These are phyloP conservation scores for Morone saxatilis DNA, from an alignment of 2,113 vertebrate species.

Conservation along the genomic window DNA sequence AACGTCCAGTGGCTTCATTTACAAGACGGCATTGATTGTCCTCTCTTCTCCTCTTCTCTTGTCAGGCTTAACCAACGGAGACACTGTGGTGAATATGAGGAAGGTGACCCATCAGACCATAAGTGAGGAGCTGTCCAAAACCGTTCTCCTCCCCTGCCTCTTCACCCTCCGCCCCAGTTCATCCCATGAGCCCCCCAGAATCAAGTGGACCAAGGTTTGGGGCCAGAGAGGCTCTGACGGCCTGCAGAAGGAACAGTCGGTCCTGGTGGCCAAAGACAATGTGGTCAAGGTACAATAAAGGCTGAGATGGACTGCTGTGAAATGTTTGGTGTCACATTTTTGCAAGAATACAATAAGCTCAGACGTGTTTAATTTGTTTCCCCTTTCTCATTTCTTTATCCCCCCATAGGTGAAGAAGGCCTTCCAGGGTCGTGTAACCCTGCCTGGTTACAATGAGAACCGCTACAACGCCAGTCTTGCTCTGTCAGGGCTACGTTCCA, in stretches of 20 bases:
- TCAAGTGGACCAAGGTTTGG: slow-evolving; percentile 97
- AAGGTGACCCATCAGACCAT: slow-evolving; percentile 86
- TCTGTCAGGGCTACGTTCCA: slow-evolving; percentile 88
- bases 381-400: too few species aligned
- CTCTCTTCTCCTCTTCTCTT: slow-evolving; percentile 15
- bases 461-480: slow-evolving; percentile 91
- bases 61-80: slow-evolving; percentile 82
- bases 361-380: neutral
- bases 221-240: slow-evolving; percentile 85
- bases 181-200: slow-evolving; percentile 86
- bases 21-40: slow-evolving; percentile 15
- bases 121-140: slow-evolving; percentile 89
- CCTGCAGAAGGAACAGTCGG: slow-evolving; percentile 87
- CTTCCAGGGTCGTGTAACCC: slow-evolving; percentile 90
- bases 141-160: slow-evolving; percentile 90
- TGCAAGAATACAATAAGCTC: neutral
- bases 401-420: slow-evolving; percentile 86
- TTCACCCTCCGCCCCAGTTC: slow-evolving; percentile 85
- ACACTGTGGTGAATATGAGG: slow-evolving; percentile 90
- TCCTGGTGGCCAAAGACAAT: slow-evolving; percentile 95
- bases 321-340: neutral
- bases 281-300: slow-evolving; percentile 86
- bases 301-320: neutral
- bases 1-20: slow-evolving; percentile 25
- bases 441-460: slow-evolving; percentile 88